Evolutionary conservation across 1,140 invertebrate species (phyloP).

Genomic region (Papilio polyxenes): DNA sequence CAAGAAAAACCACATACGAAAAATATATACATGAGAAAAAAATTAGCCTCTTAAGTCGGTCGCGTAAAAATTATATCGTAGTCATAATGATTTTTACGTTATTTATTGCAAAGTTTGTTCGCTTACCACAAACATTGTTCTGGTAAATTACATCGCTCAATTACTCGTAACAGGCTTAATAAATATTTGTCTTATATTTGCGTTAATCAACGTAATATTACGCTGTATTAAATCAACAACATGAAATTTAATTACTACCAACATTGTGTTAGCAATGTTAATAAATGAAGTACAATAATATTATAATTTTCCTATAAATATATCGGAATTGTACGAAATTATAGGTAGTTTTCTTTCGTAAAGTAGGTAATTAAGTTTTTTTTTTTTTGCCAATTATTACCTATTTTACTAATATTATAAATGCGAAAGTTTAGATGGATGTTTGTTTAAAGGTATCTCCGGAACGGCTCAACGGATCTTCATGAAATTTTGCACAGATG

Average conservation of each 20-base stretch:
- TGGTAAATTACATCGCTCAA: slow-evolving; percentile 10
- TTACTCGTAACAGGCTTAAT: slow-evolving; percentile 11
- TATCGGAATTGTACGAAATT: neutral
- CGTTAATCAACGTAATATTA: slow-evolving; percentile 5
- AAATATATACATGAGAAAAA: no score
- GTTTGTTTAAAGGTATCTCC: no score
- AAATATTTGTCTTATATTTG: slow-evolving; percentile 13
- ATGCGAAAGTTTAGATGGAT: no score
- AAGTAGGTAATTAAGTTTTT: neutral
- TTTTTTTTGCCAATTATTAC: no score
- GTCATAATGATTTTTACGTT: neutral
- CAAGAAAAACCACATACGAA: no score
- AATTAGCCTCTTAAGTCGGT: neutral
- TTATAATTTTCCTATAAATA: neutral
- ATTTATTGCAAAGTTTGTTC: neutral
- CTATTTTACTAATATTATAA: no score
- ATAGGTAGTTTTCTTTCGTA: neutral
- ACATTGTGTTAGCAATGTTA: neutral
- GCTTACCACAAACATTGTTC: slow-evolving; percentile 3
- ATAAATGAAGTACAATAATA: neutral
- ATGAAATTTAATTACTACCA: slow-evolving; percentile 1
- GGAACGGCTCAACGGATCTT: no score
- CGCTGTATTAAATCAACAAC: slow-evolving; percentile 1
- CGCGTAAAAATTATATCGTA: neutral
- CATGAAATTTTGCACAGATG: no score